Conservation (phyloP, 2,797 vertebrate genomes). For the Oreochromis grahami region DNA sequence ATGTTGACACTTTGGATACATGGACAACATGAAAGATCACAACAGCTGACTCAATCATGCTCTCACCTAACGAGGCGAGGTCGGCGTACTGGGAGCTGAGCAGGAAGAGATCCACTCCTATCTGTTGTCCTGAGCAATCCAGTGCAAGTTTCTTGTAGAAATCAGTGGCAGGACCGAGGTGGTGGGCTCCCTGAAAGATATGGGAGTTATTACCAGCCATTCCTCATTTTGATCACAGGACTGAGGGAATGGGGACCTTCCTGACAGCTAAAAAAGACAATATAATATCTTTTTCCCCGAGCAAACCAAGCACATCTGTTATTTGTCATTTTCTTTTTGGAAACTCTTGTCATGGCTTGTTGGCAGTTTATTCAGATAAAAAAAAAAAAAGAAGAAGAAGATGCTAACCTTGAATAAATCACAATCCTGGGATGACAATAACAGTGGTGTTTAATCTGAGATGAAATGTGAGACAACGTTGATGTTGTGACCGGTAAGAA, state of each 20-base stretch:
- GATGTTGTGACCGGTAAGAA: not conserved
- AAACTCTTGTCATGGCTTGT: not conserved
- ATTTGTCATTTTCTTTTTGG: not conserved
- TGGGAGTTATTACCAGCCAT: not conserved
- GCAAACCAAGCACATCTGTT: not conserved
- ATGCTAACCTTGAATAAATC: conserved; percentile 24
- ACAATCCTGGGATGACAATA: not conserved
- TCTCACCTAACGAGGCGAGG: conserved; percentile 90
- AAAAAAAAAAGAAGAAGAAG: not conserved
- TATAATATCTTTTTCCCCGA: rapidly evolving
- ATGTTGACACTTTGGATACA: not conserved
- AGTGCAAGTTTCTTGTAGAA: conserved; percentile 99
- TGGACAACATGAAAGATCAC: not conserved
- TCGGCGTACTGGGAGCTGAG: conserved; percentile 95
- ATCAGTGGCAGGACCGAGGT: conserved; percentile 95
- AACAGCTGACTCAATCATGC: not conserved
- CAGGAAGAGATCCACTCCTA: conserved; percentile 95
- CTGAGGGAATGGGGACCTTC: rapidly evolving
- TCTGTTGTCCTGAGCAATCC: conserved; percentile 97
- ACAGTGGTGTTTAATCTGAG: not conserved
- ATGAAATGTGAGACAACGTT: not conserved
- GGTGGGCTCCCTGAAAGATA: conserved; percentile 84
- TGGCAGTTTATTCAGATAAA: not conserved
- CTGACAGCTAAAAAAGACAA: not conserved
- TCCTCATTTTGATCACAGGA: not conserved